A percentile compares a stretch with the other conserved stretches of the same genome.
phyloP scores from a whole-genome alignment of 2,113 vertebrate genomes.

The Arenaria interpres region DNA sequence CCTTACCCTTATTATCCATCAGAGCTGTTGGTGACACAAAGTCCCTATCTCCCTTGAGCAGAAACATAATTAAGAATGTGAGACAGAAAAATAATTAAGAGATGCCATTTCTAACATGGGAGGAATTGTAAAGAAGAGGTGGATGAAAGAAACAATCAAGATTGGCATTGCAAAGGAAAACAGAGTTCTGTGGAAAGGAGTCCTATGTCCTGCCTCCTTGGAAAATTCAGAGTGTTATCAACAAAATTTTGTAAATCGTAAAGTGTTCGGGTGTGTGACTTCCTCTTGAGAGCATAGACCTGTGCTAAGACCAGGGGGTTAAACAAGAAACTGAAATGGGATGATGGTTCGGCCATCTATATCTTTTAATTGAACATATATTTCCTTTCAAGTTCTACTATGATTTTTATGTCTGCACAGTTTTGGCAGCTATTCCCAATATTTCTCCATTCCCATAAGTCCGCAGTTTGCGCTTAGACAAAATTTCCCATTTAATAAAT shows the following conservation, averaged over 20 bases:
- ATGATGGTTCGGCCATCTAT: neutral
- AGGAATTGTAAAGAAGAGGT: neutral
- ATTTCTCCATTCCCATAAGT: neutral
- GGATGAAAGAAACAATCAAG: neutral
- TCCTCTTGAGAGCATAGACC: neutral
- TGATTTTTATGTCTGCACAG: neutral
- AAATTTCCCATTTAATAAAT: neutral
- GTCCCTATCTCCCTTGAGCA: neutral
- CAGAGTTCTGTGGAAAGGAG: neutral
- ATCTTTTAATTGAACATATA: neutral
- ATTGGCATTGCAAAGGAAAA: neutral
- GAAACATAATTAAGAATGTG: neutral
- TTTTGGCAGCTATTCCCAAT: neutral
- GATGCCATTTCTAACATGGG: neutral
- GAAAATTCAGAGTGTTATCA: neutral
- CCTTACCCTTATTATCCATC: neutral
- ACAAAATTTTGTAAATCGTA: neutral
- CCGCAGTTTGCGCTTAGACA: neutral
- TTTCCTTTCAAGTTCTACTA: neutral
- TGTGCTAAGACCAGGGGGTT: neutral
- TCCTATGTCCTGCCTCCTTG: neutral
- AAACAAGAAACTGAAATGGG: neutral
- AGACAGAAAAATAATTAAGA: neutral
- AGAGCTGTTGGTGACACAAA: neutral
- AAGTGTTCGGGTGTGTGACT: accelerated